Evolutionary conservation across 2,888 invertebrate genomes (phyloP), one percentile per base, ranked within the genome.

Genomic region (Philereme vetulata): DNA sequence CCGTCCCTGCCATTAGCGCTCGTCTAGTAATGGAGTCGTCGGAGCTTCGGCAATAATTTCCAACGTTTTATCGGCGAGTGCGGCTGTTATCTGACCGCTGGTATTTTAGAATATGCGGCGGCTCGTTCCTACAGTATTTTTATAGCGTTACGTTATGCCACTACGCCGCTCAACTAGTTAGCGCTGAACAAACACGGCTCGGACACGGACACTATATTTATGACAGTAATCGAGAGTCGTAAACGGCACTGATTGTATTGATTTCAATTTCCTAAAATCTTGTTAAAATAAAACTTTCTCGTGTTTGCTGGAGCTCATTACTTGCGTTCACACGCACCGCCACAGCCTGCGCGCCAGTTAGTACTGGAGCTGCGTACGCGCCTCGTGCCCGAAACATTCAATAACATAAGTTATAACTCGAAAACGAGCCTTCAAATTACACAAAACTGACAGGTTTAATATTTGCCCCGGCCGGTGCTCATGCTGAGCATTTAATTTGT

Each of bases 401-500:
- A 90, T 90, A 90, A 88, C 86, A 88, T 90, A 89, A 89, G 81
- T 88, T 89, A 89, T 77, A 84, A 81, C 81, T 86, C 82, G 83
- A 85, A 85, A 86, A 85, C 85, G 85, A 82, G 85, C 84, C 81
- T 85, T 88, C 87, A 88, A 88, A 88, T 88, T 87, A 88, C 88
- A 88, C 86, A 87, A 88, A 85, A 81, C 86, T 90, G 90, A 91
- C 90, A 90, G 89, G 78, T 89, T 90, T 90, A 90, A 91, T 90
- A 90, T 90, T 90, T 87, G 87, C 87, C 88, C 81, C 59, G 54
- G 49, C 74, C 78, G 74, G 79, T 81, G 85, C 85, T 86, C 91
- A 91, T 82, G 91, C 91, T 90, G 91, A 78, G 90, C 90, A 83
- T 91, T 90, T 90, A 91, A 91, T 91, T 91, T 90, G 90, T 89